phyloP scores from a whole-genome alignment of 1,140 invertebrate genomes.

The Armadillidium nasatum region DNA sequence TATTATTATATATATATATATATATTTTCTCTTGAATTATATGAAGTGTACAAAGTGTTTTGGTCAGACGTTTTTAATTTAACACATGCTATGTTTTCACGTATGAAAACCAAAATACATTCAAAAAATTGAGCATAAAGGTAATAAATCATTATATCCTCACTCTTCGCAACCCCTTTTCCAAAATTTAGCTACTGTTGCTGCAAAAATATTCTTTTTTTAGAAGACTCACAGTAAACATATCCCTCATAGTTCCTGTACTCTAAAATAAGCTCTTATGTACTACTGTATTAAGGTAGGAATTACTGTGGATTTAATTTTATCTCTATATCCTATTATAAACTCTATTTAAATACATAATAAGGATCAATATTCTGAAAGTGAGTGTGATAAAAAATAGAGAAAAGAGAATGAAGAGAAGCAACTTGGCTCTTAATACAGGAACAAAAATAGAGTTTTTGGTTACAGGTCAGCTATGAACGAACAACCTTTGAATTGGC shows the following conservation, averaged over 20 bases:
- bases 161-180: neutral
- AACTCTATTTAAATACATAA: neutral
- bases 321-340: neutral
- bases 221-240: too few species aligned
- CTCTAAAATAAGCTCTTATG: neutral
- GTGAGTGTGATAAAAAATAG: neutral
- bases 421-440: neutral
- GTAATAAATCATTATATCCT: conserved; percentile 14
- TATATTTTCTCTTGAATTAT: neutral
- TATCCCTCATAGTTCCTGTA: too few species aligned
- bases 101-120: neutral
- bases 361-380: conserved; percentile 7
- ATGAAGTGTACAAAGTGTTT: neutral
- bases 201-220: neutral
- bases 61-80: neutral
- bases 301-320: too few species aligned
- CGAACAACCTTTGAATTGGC: neutral
- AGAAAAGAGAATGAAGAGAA: neutral
- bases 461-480: neutral
- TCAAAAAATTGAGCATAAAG: neutral
- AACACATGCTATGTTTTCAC: conserved; percentile 10
- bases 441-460: neutral
- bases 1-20: too few species aligned
- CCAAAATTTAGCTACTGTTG: conserved; percentile 12
- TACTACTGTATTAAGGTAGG: neutral